Evolutionary conservation across 2,888 invertebrate genomes (phyloP).

Genomic region (Cosmorhoe ocellata): DNA sequence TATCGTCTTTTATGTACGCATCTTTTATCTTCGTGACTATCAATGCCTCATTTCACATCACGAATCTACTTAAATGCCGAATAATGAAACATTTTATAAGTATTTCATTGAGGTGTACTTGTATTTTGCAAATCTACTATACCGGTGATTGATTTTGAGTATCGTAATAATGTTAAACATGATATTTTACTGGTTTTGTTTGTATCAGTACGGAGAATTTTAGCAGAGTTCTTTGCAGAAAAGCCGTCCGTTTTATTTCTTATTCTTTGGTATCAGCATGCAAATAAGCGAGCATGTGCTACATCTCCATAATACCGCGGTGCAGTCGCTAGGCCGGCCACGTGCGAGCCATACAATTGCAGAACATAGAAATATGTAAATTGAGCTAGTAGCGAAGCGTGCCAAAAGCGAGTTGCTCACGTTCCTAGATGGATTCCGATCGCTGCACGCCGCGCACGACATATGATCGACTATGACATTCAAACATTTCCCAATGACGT

Average conservation of each 20-base stretch:
- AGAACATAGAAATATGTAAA: conserved; percentile 65
- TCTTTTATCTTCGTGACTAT: conserved; percentile 20
- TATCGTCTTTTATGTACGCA: conserved; percentile 32
- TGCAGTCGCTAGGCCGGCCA: conserved; percentile 52
- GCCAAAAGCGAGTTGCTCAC: conserved; percentile 58
- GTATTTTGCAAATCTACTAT: not conserved
- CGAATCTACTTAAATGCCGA: conserved; percentile 8
- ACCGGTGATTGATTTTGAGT: too few relatives aligned
- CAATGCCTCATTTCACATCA: conserved; percentile 17
- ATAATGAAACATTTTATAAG: conserved; percentile 9
- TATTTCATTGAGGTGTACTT: not conserved
- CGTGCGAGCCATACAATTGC: conserved; percentile 55
- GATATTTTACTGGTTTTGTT: too few relatives aligned
- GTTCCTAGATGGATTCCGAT: conserved; percentile 52
- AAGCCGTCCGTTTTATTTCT: conserved; percentile 8
- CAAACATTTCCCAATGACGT: conserved; percentile 43
- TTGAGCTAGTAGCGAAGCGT: conserved; percentile 47
- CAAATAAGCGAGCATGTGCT: conserved; percentile 52
- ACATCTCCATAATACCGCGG: conserved; percentile 49
- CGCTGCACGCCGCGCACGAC: conserved; percentile 46
- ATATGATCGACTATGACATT: conserved; percentile 36
- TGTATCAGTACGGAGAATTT: too few relatives aligned
- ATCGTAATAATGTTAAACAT: too few relatives aligned
- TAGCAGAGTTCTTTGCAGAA: too few relatives aligned
- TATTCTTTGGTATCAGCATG: conserved; percentile 35